Evolutionary conservation across 1,140 invertebrate species (phyloP), one percentile per base, ranked within the genome.

Genomic region (Bombus polaris): DNA sequence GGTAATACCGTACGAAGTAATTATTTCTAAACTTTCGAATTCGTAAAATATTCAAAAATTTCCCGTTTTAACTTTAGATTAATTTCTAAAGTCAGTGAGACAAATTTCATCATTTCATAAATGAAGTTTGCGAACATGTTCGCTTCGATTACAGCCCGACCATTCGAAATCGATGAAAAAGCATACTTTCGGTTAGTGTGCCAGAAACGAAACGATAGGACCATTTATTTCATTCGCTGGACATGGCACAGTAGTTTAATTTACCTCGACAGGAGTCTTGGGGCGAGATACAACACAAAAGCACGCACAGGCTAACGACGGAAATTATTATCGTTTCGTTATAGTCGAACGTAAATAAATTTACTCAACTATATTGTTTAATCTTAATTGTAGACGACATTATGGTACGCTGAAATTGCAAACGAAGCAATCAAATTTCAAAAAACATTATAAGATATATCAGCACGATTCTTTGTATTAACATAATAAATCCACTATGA

Each of bases 211-310:
- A 85, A 76, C 72, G 22, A 4, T 15, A 35, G 37, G n/a, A 32
- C 65, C 81, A 84, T 87, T 70, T 47, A 8, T 80, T 77, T 66
- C 57, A 22, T 66, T 72, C 71, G 39, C 59, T 18, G 44, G 70
- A 62, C 47, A 37, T 10, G 83, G 47, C 77, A 59, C 47, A 39
- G 65, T 44, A 62, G 57, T 70, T 87, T 87, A 89, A 89, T 90
- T 88, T 75, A 75, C 72, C 28, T 57, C 42, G 59, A 53, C 76
- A 44, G 39, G 25, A 83, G 74, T 62, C 37, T 68, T 87, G 59
- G 28, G 22, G 12, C 70, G 76, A 72, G 12, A 25, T 25, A 28
- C 37, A 37, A 57, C 78, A 70, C 62, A 72, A 59, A 39, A 68
- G 68, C 80, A 79, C 71, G 32, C 78, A 53, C 47, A 18, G 62